Evolutionary conservation across 2,888 invertebrate genomes (phyloP).

Genomic region (Podabrus alpinus): DNA sequence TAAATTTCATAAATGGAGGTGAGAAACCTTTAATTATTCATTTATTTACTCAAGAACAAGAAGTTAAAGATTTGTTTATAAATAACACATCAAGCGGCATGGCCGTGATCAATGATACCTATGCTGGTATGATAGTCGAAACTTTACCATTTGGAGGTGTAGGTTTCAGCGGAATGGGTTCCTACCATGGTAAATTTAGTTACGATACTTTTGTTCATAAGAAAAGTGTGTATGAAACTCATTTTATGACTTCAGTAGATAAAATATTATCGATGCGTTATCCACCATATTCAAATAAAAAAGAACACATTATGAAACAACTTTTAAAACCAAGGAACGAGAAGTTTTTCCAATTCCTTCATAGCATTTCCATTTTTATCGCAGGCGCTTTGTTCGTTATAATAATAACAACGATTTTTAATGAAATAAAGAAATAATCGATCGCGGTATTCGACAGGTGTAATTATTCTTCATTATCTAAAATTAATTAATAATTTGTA

Average conservation of each 20-base stretch:
- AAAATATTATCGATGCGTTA: conserved; percentile 72
- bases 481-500: too few species aligned
- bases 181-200: conserved; percentile 88
- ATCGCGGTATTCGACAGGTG: background rate
- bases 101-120: conserved; percentile 81
- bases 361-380: background rate
- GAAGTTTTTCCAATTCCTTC: too few species aligned
- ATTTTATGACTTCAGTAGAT: conserved; percentile 71
- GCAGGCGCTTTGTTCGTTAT: background rate
- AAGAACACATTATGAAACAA: conserved; percentile 38
- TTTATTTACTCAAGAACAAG: conserved; percentile 73
- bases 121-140: conserved; percentile 83
- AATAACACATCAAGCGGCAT: conserved; percentile 80
- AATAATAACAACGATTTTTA: background rate
- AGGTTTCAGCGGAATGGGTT: conserved; percentile 91
- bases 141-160: conserved; percentile 97
- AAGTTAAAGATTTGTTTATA: conserved; percentile 65
- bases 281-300: conserved; percentile 69
- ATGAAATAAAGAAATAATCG: background rate
- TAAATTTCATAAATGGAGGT: conserved; percentile 85
- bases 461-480: too few species aligned
- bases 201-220: conserved; percentile 95
- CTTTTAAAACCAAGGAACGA: conserved; percentile 47
- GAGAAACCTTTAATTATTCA: conserved; percentile 92
- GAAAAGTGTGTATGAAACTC: conserved; percentile 77